phyloP scores from a whole-genome alignment of 2,113 vertebrate species.

The Shinisaurus crocodilurus region DNA sequence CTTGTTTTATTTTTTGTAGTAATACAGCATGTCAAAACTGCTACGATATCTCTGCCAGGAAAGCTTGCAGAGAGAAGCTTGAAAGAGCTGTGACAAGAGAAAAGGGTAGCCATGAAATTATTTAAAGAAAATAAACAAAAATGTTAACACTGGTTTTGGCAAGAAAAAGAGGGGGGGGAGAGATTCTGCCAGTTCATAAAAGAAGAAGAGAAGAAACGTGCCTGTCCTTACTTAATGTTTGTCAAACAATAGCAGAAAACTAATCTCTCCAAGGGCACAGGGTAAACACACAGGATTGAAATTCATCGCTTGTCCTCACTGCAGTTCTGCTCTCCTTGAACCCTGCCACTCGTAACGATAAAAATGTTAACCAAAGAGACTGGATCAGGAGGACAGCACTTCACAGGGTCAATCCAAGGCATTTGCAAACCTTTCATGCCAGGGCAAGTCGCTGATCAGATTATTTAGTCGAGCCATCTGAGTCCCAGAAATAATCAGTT shows the following conservation, averaged over 20 bases:
- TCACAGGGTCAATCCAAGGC: neutral
- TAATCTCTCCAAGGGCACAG: neutral
- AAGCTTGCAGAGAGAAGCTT: neutral
- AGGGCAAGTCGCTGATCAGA: neutral
- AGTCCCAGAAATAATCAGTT: constrained; percentile 7
- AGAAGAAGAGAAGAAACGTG: neutral
- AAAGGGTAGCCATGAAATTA: neutral
- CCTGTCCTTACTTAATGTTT: neutral
- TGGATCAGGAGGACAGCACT: neutral
- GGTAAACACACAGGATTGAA: neutral
- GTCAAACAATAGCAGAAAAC: constrained; percentile 41
- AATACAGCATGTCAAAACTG: neutral
- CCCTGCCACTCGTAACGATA: constrained; percentile 18
- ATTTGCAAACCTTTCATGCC: neutral
- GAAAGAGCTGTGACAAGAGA: neutral
- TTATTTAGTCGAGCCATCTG: neutral
- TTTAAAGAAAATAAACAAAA: neutral
- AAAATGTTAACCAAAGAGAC: constrained; percentile 1
- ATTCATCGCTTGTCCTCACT: neutral
- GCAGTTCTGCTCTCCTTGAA: constrained; percentile 7
- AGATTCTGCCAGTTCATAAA: neutral
- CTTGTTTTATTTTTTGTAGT: neutral
- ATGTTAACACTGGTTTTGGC: neutral
- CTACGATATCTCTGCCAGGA: neutral
- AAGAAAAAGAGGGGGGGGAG: neutral